Evolutionary conservation across 2,797 vertebrate genomes (phyloP), one percentile per base, ranked within the genome.

Genomic region (Carduelis carduelis): DNA sequence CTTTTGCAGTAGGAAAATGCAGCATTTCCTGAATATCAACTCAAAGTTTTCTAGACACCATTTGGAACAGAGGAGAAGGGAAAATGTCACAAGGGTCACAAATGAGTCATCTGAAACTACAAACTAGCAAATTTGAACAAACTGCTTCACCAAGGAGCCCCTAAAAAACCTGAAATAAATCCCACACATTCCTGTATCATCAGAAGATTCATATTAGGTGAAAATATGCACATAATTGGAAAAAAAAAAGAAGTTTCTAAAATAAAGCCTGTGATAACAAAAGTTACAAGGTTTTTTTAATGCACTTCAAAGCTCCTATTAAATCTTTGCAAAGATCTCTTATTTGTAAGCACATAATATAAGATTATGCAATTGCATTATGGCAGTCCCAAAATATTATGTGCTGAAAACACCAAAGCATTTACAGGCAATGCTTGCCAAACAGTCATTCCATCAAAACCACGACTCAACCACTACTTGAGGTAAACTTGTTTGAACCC

Each of bases 341-440:
- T 35, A 57, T 92, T 92, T 93, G 52, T 87, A 86, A 95, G 59
- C 22, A 52, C 39, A 18, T 86, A 88, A 90, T 78, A 56, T 87
- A 82, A 83, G 94, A 96, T 97, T 95, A 96, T 43, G 87, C 94
- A 97, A 96, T 1, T 88, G 78, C 83, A 79, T 69, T 69, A 92
- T 55, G 76, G 81, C 81, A 93, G 78, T 95, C 87, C 53, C 87
- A 88, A 96, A 94, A 94, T 19, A 83, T 6, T 41, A 81, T 10
- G 34, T 56, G 74, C 86, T 90, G 83, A 93, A 95, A 95, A 72
- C 39, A 27, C 43, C 14, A 0, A 37, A 84, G 88, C 23, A 44
- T 86, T 95, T 95, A 95, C 55, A 30, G 70, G 78, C 4, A 0
- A 63, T 60, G 47, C 55, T 47, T 95, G 95, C 93, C 95, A 95